These are phyloP conservation scores for Rotaria magnacalcarata DNA, from an alignment of 2,888 invertebrate species.

Conservation along the genomic window DNA sequence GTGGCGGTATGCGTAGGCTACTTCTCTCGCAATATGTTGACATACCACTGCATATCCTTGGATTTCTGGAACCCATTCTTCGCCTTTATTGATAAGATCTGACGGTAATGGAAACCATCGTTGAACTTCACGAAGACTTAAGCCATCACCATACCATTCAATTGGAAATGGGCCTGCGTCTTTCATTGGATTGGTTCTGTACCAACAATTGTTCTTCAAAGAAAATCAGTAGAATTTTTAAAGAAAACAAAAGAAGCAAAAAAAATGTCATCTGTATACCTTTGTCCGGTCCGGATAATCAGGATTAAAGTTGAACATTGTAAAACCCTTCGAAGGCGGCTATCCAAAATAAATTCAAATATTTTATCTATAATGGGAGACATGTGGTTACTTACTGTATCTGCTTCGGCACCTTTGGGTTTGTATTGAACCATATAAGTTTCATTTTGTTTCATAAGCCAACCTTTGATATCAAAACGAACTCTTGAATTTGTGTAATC, in stretches of 20 bases:
- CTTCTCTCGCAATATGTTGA: too few species aligned
- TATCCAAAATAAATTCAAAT: neutral
- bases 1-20: too few species aligned
- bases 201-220: neutral
- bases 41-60: neutral
- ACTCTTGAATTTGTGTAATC: neutral
- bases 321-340: neutral
- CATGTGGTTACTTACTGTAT: neutral
- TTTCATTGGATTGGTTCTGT: neutral
- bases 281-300: neutral
- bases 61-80: neutral
- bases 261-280: neutral
- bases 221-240: too few species aligned
- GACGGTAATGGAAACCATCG: neutral
- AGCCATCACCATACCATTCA: neutral
- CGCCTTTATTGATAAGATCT: neutral
- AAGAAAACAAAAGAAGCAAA: too few species aligned
- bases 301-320: neutral
- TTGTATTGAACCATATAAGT: slow-evolving; percentile 14
- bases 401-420: neutral
- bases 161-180: neutral
- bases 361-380: too few species aligned
- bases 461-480: neutral
- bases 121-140: neutral
- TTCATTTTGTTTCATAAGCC: slow-evolving; percentile 7